phyloP scores from a whole-genome alignment of 2,888 invertebrate species.

The Microctonus aethiopoides region DNA sequence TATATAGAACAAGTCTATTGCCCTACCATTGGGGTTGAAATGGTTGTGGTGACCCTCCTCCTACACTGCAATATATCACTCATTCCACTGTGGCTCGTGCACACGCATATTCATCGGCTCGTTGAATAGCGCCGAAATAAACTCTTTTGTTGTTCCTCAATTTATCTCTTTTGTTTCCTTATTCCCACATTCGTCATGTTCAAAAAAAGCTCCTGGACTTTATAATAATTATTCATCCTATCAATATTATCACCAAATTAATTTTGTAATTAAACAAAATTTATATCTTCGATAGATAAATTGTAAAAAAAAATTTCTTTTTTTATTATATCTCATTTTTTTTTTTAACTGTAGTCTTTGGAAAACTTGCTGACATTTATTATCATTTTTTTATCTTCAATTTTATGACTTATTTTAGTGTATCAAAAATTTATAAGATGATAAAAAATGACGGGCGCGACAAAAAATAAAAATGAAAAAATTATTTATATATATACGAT shows the following conservation, averaged over 20 bases:
- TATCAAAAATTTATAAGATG: not conserved
- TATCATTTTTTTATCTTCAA: not conserved
- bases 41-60: not conserved
- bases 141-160: not conserved
- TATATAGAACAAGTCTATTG: not conserved
- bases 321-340: not conserved
- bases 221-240: not conserved
- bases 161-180: not conserved
- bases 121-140: not conserved
- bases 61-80: not conserved
- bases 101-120: slow-evolving; percentile 4
- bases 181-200: not conserved
- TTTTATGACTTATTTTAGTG: slow-evolving; percentile 3
- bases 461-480: not conserved
- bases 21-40: slow-evolving; percentile 1
- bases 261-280: not conserved
- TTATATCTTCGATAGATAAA: not conserved
- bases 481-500: not conserved
- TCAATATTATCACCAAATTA: not conserved
- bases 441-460: not conserved
- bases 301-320: no score
- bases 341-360: no score
- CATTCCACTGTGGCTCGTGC: not conserved
- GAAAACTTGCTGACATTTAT: not conserved
- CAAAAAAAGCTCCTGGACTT: not conserved